phyloP scores from a whole-genome alignment of 2,888 invertebrate species.

The Drosophila greeni region DNA sequence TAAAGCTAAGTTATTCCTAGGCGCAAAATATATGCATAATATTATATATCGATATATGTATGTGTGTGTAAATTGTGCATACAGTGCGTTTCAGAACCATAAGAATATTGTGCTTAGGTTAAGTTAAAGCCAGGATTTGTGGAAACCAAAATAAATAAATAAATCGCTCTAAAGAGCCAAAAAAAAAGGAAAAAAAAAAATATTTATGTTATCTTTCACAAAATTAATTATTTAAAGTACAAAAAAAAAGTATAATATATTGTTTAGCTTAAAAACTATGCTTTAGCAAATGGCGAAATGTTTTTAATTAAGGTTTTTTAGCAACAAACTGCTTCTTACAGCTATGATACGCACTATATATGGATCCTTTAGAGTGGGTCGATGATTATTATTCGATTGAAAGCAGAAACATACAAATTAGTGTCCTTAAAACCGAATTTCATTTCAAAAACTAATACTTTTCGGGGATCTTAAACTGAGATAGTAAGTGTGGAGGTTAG shows the following conservation, averaged over 20 bases:
- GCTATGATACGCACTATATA: conserved; percentile 31
- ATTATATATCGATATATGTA: conserved; percentile 4
- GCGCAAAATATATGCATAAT: conserved; percentile 22
- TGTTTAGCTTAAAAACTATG: neutral
- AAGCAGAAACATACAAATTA: neutral
- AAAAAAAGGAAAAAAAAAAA: no score
- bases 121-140: conserved; percentile 12
- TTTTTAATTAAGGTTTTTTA: conserved; percentile 2
- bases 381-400: conserved; percentile 6
- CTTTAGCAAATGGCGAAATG: neutral
- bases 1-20: conserved; percentile 48
- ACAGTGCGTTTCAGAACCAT: conserved; percentile 33
- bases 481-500: neutral
- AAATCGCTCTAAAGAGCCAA: no score
- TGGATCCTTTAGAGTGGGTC: conserved; percentile 12
- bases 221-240: neutral
- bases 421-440: neutral
- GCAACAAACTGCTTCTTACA: conserved; percentile 16
- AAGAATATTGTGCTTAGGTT: conserved; percentile 13
- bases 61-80: conserved; percentile 5
- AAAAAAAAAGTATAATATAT: neutral
- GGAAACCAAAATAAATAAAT: neutral
- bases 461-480: neutral
- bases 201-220: neutral
- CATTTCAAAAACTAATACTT: conserved; percentile 6